phyloP scores from a whole-genome alignment of 2,113 vertebrate species.

The Hemicordylus capensis region DNA sequence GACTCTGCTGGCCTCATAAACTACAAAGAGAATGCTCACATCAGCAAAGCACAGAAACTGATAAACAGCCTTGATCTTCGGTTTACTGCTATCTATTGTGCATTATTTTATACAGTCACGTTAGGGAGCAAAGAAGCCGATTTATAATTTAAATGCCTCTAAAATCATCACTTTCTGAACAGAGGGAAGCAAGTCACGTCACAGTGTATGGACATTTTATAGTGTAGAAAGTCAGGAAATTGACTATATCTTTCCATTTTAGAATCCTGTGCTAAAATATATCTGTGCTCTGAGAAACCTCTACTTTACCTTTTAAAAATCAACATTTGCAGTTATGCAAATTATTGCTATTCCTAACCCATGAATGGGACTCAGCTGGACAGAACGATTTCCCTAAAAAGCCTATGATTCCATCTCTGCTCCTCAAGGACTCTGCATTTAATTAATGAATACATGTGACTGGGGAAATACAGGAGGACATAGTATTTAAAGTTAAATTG shows the following conservation, averaged over 20 bases:
- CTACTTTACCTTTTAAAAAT: background rate
- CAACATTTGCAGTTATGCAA: background rate
- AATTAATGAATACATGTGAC: background rate
- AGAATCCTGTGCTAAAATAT: background rate
- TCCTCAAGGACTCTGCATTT: background rate
- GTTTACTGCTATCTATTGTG: conserved; percentile 55
- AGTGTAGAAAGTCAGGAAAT: background rate
- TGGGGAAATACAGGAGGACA: background rate
- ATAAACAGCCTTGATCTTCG: conserved; percentile 50
- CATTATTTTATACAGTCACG: conserved; percentile 56
- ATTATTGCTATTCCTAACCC: background rate
- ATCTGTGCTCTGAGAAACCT: background rate
- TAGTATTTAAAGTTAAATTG: background rate
- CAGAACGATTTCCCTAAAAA: background rate
- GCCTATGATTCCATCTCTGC: background rate
- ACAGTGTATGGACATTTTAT: background rate
- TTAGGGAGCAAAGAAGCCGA: conserved; percentile 44
- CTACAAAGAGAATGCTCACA: conserved; percentile 55
- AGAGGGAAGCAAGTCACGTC: background rate
- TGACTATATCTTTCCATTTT: background rate
- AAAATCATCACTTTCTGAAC: conserved; percentile 40
- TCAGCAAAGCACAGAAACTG: conserved; percentile 63
- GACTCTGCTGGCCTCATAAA: conserved; percentile 59
- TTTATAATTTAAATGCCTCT: conserved; percentile 55
- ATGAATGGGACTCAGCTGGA: background rate